phyloP scores from a whole-genome alignment of 2,113 vertebrate genomes.

The Dendrocopos noguchii region DNA sequence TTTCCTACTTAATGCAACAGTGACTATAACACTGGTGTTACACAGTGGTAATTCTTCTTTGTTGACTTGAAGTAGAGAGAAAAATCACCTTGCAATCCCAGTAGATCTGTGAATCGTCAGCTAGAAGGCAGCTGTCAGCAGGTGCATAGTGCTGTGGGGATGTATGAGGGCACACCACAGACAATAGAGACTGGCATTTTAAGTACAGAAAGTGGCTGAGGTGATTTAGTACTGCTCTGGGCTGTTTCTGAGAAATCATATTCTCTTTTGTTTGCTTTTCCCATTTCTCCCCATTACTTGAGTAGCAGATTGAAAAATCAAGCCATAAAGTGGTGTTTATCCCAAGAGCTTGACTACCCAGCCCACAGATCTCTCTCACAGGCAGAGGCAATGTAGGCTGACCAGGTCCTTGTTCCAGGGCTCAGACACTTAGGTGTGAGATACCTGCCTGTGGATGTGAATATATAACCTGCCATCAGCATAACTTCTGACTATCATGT shows the following conservation, averaged over 20 bases:
- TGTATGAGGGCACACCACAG: no score
- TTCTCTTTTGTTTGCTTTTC: not conserved
- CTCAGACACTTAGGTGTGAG: not conserved
- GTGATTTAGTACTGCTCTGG: not conserved
- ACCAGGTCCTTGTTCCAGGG: not conserved
- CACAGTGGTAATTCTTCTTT: not conserved
- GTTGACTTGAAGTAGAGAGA: not conserved
- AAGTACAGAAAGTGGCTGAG: not conserved
- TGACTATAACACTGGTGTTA: not conserved
- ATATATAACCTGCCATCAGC: not conserved
- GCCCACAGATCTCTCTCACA: not conserved
- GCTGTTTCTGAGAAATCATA: not conserved
- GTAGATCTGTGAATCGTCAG: not conserved
- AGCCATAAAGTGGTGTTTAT: not conserved
- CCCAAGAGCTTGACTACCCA: not conserved
- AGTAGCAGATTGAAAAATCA: not conserved
- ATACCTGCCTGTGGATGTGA: not conserved
- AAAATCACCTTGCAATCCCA: not conserved
- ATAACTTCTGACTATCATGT: not conserved
- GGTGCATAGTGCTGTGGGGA: not conserved
- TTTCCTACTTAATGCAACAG: not conserved
- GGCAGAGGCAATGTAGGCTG: not conserved
- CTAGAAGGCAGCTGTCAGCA: not conserved
- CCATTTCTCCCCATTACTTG: not conserved
- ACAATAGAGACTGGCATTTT: rapidly evolving